Conservation (phyloP, 2,797 vertebrate species). For the Pipistrellus pipistrellus region DNA sequence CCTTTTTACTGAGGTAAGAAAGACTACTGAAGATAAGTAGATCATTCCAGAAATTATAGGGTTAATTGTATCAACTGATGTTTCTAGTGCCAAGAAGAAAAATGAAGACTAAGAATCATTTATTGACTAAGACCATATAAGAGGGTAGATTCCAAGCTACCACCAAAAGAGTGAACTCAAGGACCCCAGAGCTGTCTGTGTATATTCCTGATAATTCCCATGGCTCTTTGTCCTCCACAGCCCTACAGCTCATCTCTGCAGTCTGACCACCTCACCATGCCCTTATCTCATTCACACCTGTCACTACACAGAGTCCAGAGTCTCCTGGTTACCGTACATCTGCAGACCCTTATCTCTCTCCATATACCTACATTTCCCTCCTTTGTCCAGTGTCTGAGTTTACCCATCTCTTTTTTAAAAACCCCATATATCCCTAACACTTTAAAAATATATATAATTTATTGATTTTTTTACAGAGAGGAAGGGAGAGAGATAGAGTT, state of each 20-base stretch:
- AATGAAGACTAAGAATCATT: background rate
- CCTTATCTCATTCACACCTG: background rate
- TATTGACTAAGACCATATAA: background rate
- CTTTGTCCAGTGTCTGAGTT: background rate
- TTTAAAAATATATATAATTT: background rate
- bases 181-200: background rate
- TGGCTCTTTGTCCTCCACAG: background rate
- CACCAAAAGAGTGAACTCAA: background rate
- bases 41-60: background rate
- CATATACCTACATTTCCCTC: background rate
- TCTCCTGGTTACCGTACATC: rapidly evolving
- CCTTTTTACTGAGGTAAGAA: background rate
- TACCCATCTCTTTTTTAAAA: background rate
- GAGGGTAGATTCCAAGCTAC: background rate
- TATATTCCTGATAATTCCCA: background rate
- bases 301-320: background rate
- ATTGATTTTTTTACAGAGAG: too few relatives aligned
- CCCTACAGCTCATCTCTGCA: rapidly evolving
- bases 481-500: too few relatives aligned
- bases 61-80: background rate
- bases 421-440: background rate
- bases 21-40: background rate
- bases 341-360: background rate
- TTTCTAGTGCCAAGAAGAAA: background rate
- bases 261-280: background rate